Evolutionary conservation across 2,888 invertebrate species (phyloP).

Genomic region (Pristionchus entomophagus): DNA sequence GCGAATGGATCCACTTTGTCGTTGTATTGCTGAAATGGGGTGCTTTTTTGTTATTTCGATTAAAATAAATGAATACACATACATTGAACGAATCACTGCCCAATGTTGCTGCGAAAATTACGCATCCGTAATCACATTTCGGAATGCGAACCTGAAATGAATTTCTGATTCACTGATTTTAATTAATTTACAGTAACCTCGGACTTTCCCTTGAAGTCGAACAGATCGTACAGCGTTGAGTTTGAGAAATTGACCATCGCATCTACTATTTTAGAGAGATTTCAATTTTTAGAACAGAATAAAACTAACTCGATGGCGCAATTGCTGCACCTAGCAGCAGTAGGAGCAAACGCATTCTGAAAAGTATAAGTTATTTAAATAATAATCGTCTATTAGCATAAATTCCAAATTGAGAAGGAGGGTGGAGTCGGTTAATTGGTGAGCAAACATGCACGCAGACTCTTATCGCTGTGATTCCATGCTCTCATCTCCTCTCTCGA

Average conservation of each 20-base stretch:
- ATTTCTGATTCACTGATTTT: neutral
- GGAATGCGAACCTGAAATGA: neutral
- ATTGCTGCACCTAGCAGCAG: too few relatives aligned
- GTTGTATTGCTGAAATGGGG: neutral
- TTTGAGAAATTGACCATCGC: neutral
- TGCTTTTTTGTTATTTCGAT: neutral
- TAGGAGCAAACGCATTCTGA: too few relatives aligned
- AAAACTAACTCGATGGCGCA: too few relatives aligned
- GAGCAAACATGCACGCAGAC: too few relatives aligned
- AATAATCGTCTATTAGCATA: too few relatives aligned
- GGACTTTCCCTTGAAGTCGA: neutral
- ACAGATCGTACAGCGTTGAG: neutral
- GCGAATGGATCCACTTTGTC: neutral
- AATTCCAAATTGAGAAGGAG: too few relatives aligned
- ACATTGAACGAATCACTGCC: neutral
- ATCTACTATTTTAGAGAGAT: too few relatives aligned
- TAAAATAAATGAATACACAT: neutral
- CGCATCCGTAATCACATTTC: neutral
- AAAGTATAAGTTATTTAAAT: too few relatives aligned
- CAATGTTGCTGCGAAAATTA: neutral
- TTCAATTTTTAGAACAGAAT: too few relatives aligned
- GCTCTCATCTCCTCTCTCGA: too few relatives aligned
- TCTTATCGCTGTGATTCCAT: too few relatives aligned
- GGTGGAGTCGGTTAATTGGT: too few relatives aligned
- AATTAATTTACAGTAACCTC: neutral